Evolutionary conservation across 2,113 vertebrate species (phyloP), one percentile per base, ranked within the genome.

Genomic region (Melanotaenia duboulayi): DNA sequence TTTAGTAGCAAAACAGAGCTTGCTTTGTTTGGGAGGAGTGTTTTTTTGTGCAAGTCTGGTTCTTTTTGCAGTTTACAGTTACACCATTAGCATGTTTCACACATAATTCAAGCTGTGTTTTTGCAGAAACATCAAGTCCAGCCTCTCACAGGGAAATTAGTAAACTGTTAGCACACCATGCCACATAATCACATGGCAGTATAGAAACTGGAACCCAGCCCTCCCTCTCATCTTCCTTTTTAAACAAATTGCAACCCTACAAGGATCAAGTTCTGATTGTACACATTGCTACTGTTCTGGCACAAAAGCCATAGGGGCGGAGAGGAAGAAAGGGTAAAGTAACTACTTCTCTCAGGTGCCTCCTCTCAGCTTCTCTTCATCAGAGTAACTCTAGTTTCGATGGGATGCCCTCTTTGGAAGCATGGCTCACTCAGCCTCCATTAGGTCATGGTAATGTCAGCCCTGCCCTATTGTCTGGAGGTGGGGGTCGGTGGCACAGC

Each of bases 381-480:
- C 4, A 25, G 56, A 72, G 69, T 44, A 84, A 87, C 87, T 90
- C 82, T 72, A 81, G 80, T 89, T 89, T 89, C 65, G 51, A 66
- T 76, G 84, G 56, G 80, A 68, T 91, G 86, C 84, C 82, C 80
- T 90, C 76, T 80, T 80, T 89, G 83, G 78, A 89, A 85, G 81
- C 58, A 37, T 19, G 10, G 76, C 65, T 76, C 67, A 56, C 46
- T 69, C 79, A 62, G 42, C 73, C 84, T 87, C 49, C 72, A 90
- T 88, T 92, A 91, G 90, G 88, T 90, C 86, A 91, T 80, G 86
- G 82, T 92, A 91, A 92, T 91, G 91, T 91, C 91, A 92, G 81
- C 74, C 76, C 72, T 82, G 76, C 76, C 82, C 91, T 60, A 92
- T 93, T 93, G 91, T 92, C 74, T 89, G 51, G 46, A 65, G 79